phyloP scores from a whole-genome alignment of 92 coral and sea anemone genomes.

The Siderastrea radians region DNA sequence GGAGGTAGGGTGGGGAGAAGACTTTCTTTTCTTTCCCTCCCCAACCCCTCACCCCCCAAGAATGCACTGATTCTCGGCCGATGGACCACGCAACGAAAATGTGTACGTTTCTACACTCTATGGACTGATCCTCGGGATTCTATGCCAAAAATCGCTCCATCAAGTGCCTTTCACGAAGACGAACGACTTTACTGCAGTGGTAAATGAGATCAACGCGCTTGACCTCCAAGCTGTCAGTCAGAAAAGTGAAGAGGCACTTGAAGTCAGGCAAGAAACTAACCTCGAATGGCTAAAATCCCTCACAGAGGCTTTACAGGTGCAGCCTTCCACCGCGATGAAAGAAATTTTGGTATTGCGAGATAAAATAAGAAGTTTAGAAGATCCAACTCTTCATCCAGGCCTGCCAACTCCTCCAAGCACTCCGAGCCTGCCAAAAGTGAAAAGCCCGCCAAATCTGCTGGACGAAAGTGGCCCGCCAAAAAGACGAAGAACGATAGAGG shows the following conservation, averaged over 20 bases:
- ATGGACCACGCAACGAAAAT: neutral
- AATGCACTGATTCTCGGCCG: constrained; percentile 1
- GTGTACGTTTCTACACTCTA: constrained; percentile 7
- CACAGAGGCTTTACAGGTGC: neutral
- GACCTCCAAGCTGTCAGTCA: neutral
- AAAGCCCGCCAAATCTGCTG: constrained; percentile 15
- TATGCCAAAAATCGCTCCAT: neutral
- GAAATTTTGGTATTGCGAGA: constrained; percentile 7
- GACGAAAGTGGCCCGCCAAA: neutral
- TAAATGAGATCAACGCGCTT: neutral
- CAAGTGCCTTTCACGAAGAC: neutral
- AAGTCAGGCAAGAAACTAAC: neutral
- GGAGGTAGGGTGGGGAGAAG: too few species aligned
- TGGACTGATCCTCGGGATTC: neutral
- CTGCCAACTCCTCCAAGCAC: neutral
- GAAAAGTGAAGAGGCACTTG: neutral
- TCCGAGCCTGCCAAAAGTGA: neutral
- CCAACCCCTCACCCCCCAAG: too few species aligned
- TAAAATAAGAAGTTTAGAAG: neutral
- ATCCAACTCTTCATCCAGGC: neutral
- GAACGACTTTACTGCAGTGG: neutral
- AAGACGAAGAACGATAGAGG: neutral
- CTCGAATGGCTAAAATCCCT: constrained; percentile 12
- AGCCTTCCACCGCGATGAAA: constrained; percentile 3
- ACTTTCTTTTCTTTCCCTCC: too few species aligned